Evolutionary conservation across 2,797 vertebrate genomes (phyloP).

Genomic region (Botia almorhae): DNA sequence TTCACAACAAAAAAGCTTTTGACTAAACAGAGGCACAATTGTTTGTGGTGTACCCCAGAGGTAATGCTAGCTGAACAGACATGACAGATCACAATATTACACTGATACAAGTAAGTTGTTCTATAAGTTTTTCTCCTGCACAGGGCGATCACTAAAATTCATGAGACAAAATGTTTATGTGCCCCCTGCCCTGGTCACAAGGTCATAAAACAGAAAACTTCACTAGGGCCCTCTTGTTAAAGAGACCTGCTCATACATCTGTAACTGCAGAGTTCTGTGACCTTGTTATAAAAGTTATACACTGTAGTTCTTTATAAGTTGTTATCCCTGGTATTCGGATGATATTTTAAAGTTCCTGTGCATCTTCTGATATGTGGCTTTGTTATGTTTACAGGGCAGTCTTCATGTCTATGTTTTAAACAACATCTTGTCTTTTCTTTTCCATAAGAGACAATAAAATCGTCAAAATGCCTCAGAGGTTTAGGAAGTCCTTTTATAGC

Average conservation of each 20-base stretch:
- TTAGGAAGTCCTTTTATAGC: constrained; percentile 1
- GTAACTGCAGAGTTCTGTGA: background rate
- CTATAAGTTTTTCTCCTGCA: background rate
- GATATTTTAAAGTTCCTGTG: no score
- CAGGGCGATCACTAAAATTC: background rate
- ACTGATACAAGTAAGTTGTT: background rate
- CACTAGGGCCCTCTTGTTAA: background rate
- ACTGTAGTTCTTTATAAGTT: background rate
- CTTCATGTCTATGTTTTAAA: background rate
- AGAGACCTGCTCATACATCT: background rate
- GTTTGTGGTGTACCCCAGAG: background rate
- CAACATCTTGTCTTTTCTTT: background rate
- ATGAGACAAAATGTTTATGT: background rate
- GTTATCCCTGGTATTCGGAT: background rate
- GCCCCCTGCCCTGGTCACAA: background rate
- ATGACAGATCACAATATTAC: constrained; percentile 7
- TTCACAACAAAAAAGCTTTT: background rate
- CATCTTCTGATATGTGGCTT: background rate
- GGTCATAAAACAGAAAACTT: background rate
- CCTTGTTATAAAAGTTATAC: background rate
- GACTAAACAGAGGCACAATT: background rate
- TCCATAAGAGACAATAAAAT: background rate
- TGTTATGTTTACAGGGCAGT: background rate
- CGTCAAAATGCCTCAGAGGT: constrained; percentile 23
- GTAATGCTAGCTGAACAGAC: constrained; percentile 1